phyloP scores from a whole-genome alignment of 2,113 vertebrate species.

The Rutilus rutilus region DNA sequence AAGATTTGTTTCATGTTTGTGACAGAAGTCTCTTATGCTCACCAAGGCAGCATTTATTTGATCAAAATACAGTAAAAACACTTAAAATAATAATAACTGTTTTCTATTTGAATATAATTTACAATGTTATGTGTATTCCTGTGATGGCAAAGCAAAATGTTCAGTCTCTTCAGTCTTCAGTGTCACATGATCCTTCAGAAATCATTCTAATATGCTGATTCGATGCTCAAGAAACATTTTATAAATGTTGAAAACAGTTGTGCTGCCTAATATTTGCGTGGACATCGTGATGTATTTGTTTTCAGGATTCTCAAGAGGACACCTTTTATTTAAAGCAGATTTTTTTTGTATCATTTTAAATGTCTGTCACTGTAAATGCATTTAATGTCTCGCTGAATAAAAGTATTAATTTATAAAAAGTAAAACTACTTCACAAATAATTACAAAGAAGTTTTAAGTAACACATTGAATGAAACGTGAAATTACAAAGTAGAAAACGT shows the following conservation, averaged over 20 bases:
- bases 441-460: too few relatives aligned
- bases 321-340: too few relatives aligned
- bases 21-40: neutral
- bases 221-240: neutral
- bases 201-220: neutral
- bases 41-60: neutral
- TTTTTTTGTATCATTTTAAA: too few relatives aligned
- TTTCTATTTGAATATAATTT: neutral
- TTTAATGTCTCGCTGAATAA: too few relatives aligned
- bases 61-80: neutral
- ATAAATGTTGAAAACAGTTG: neutral
- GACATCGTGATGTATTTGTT: neutral
- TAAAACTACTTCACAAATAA: too few relatives aligned
- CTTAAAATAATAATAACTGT: neutral
- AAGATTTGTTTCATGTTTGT: neutral
- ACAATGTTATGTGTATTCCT: too few relatives aligned
- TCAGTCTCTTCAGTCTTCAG: neutral
- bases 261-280: neutral
- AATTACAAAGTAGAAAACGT: too few relatives aligned
- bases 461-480: too few relatives aligned
- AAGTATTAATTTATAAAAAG: too few relatives aligned
- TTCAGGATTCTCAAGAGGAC: neutral
- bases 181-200: neutral
- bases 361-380: too few relatives aligned
- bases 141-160: neutral